A percentile compares a stretch with the other conserved stretches of the same genome.
Evolutionary conservation across 1,140 invertebrate species (phyloP).

Genomic region (Colletes gigas): DNA sequence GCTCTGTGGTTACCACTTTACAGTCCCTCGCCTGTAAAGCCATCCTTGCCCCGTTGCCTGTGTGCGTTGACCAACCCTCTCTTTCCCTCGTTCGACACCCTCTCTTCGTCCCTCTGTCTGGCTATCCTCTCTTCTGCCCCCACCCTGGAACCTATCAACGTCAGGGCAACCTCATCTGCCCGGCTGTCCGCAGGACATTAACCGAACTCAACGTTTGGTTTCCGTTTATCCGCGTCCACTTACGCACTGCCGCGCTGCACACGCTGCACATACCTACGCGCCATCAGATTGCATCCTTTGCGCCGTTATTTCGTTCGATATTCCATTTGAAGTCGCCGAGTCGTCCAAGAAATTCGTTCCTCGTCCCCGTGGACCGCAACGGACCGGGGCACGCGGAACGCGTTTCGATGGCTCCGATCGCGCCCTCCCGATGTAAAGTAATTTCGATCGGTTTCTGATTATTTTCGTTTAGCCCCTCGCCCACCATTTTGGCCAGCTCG

Average conservation of each 20-base stretch:
- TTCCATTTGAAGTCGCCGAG: constrained; percentile 35
- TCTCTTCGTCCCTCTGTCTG: constrained; percentile 45
- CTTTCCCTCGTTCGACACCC: not conserved
- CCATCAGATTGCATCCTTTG: constrained; percentile 34
- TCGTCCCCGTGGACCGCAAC: no score
- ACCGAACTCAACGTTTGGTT: constrained; percentile 77
- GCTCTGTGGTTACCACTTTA: constrained; percentile 73
- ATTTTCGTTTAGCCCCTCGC: constrained; percentile 11
- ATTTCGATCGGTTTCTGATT: constrained; percentile 36
- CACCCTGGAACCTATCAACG: constrained; percentile 74
- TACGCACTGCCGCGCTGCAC: constrained; percentile 37
- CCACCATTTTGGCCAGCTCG: not conserved
- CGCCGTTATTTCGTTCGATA: constrained; percentile 43
- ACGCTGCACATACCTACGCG: constrained; percentile 28
- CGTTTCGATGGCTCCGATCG: not conserved
- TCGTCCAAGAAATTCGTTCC: not conserved
- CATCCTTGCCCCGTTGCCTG: constrained; percentile 27
- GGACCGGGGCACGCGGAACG: not conserved
- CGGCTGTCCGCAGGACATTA: constrained; percentile 76
- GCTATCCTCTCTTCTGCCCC: constrained; percentile 56
- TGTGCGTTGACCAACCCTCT: constrained; percentile 43
- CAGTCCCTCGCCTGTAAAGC: constrained; percentile 69
- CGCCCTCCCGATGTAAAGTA: constrained; percentile 17
- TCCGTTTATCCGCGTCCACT: constrained; percentile 70
- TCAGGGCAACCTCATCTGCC: constrained; percentile 77